Base-by-base conservation (phyloP, 2,888 invertebrate species). In the Hirudinaria manillensis region DNA sequence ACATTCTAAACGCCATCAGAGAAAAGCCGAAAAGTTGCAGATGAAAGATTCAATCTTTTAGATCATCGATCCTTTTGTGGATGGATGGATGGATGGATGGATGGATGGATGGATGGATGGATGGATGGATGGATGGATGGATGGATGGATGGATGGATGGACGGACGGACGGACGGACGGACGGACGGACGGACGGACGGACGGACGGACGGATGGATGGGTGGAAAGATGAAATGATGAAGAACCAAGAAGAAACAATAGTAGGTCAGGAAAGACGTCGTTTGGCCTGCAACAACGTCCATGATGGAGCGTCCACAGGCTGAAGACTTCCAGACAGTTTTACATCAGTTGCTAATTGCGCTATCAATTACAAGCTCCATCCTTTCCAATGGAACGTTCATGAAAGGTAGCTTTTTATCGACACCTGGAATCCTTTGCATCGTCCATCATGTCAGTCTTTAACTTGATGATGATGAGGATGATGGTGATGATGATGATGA, bases 271-370 rank as follows among this genome's bases (percentile, higher is more conserved):
- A 56, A 6, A n/a, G 29, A 24, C n/a, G 29, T 29, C 24, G 61
- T 27, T 24, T 61, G n/a, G 24, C 61, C 61, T 7, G 61, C 19
- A 21, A 10, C 13, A 27, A 29, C 24, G 7, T 16, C 21, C 53
- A 53, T 16, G 53, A 13, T 24, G 61, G 24, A 24, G 56, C 13
- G 29, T 16, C 29, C 3, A 61, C 1, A 10, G 7, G 29, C 19
- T 61, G 61, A 61, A 61, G 29, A 27, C 24, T 61, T 61, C 61
- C 61, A 61, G 61, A n/a, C 61, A 16, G 29, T 61, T 61, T 61
- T 29, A 61, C 21, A 61, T 29, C 61, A n/a, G 24, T n/a, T 19
- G 29, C 61, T 61, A 61, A 61, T 61, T 61, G 29, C 61, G 24
- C 61, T 61, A 61, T 61, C 61, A 61, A 61, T 61, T 61, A 61